These are phyloP conservation scores for Machimus rusticus DNA, from an alignment of 2,888 invertebrate species.

Conservation along the genomic window DNA sequence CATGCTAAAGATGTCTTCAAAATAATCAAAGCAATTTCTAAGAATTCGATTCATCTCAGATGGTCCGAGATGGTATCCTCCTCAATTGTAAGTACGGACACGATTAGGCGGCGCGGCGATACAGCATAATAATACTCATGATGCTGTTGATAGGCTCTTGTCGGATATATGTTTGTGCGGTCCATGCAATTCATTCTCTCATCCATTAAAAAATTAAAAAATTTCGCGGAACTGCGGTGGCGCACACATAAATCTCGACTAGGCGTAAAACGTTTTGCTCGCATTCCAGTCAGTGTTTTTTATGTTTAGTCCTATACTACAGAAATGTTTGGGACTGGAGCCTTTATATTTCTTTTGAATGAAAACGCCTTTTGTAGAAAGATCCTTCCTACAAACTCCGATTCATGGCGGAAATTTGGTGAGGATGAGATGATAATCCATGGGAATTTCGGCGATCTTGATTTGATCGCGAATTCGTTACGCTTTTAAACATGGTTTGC, in stretches of 20 bases:
- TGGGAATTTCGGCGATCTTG: not conserved
- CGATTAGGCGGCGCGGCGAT: not conserved
- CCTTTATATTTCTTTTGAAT: not conserved
- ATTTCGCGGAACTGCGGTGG: not conserved
- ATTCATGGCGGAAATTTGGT: conserved; percentile 21
- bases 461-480: not conserved
- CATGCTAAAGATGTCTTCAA: not conserved
- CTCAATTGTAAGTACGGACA: not conserved
- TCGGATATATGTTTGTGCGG: not conserved
- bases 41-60: conserved; percentile 27
- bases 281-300: not conserved
- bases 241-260: not conserved
- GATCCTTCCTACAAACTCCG: conserved; percentile 3
- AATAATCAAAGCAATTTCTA: conserved; percentile 26
- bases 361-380: not conserved
- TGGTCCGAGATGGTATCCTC: conserved; percentile 21
- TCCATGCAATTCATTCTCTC: not conserved
- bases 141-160: not conserved
- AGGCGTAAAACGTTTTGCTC: not conserved
- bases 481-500: not conserved
- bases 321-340: not conserved
- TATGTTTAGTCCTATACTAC: not conserved
- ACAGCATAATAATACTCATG: not conserved
- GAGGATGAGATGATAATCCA: not conserved
- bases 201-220: not conserved